These are phyloP conservation scores for Chiridota heheva DNA, from an alignment of 35 echinoderm and acorn worm genomes.

Conservation along the genomic window DNA sequence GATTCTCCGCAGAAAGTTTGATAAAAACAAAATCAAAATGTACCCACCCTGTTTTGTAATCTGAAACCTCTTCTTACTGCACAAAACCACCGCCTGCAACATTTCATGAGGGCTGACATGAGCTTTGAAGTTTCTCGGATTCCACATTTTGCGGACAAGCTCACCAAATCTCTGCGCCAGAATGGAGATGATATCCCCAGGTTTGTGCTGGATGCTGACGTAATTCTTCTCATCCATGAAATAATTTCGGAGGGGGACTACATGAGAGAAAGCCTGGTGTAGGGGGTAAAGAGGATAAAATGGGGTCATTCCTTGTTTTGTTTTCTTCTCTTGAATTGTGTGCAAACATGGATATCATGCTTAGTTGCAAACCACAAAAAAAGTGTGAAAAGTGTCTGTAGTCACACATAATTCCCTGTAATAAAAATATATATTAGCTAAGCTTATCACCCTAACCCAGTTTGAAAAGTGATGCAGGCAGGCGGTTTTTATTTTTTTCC, in stretches of 20 bases:
- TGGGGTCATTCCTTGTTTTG: not conserved
- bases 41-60: constrained; percentile 92
- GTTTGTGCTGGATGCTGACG: constrained; percentile 80
- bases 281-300: not conserved
- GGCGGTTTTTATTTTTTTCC: too few species aligned
- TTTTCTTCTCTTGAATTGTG: too few species aligned
- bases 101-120: constrained; percentile 99
- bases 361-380: too few species aligned
- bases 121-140: constrained; percentile 95
- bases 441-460: too few species aligned
- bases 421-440: too few species aligned
- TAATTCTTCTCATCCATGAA: constrained; percentile 97
- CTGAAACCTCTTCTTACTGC: constrained; percentile 97
- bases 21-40: not conserved
- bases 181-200: constrained; percentile 88
- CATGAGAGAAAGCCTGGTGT: constrained; percentile 78
- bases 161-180: constrained; percentile 96
- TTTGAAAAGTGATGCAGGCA: too few species aligned
- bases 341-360: too few species aligned
- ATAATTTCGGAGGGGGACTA: constrained; percentile 75
- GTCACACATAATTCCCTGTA: too few species aligned
- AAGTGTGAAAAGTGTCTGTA: too few species aligned
- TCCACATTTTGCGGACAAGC: constrained; percentile 99
- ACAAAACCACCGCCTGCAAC: constrained; percentile 89
- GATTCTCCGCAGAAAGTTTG: too few species aligned